Evolutionary conservation across 2,888 invertebrate species (phyloP), one percentile per base, ranked within the genome.

Genomic region (Mycalesis mineus): DNA sequence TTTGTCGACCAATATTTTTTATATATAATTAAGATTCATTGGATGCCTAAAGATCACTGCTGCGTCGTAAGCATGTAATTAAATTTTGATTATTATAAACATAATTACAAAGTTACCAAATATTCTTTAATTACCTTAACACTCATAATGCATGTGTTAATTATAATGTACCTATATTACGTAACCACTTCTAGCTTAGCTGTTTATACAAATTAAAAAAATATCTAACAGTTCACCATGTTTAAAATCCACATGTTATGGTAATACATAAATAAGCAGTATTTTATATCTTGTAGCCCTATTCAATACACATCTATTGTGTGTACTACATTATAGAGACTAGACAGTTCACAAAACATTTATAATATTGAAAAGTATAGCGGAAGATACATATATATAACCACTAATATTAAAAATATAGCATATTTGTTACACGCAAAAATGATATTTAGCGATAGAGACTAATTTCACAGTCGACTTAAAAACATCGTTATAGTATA

Each of bases 1-100:
- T 72, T 78, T 77, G 78, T 74, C 17, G 29, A 29, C 7, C 39
- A 14, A 44, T 72, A 2, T 52, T 45, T 31, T 31, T 28, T 22
- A 41, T 41, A 41, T 11, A 5, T 17, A 41, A 17, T 11, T 41
- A 41, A 41, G 9, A 11, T 17, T 11, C 17, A 29, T 48, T 55
- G 13, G 22, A n/a, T 42, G 14, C 42, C 14, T 36, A 33, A 33
- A 17, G 11, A 22, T 22, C 22, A 14, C 2, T 29, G 13, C 4
- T 44, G 22, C 0, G 29, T 29, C 7, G n/a, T 11, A 28, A 44
- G 28, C 17, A 17, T 42, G 7, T 42, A 17, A 2, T 42, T 22
- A 15, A 15, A 11, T 4, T 22, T 22, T 42, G 9, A 42, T 22
- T 7, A 42, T 42, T 22, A 42, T 17, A 39, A n/a, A 14, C 13